These are phyloP conservation scores for Acleris emargana DNA, from an alignment of 2,888 invertebrate species.

Conservation along the genomic window DNA sequence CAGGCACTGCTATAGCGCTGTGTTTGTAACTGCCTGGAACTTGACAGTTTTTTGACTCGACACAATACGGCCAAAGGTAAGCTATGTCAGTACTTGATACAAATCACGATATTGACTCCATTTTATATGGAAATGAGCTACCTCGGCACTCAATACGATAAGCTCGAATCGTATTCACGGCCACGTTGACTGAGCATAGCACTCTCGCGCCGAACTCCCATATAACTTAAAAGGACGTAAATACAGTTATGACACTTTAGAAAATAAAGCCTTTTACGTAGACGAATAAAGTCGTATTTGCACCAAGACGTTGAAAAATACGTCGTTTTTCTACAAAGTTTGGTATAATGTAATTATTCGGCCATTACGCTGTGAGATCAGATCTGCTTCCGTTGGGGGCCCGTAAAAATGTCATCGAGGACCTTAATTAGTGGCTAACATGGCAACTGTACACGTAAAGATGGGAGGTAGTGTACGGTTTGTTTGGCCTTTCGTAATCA, in stretches of 20 bases:
- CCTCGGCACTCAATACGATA: background rate
- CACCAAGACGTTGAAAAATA: no score
- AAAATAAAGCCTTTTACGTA: no score
- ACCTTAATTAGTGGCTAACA: slow-evolving; percentile 36
- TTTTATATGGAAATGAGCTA: background rate
- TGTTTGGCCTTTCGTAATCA: background rate
- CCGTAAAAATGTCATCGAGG: slow-evolving; percentile 38
- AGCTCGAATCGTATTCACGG: background rate
- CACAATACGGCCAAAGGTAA: no score
- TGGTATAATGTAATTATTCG: slow-evolving; percentile 43
- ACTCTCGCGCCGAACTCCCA: slow-evolving; percentile 11
- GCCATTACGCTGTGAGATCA: slow-evolving; percentile 39
- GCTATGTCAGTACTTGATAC: no score
- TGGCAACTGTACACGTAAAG: slow-evolving; percentile 5
- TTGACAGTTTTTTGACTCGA: no score
- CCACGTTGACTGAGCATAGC: background rate
- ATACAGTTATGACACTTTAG: no score
- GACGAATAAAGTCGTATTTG: no score
- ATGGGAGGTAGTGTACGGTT: background rate
- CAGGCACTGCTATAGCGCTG: no score
- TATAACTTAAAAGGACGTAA: no score
- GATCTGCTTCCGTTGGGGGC: slow-evolving; percentile 42
- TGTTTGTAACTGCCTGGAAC: no score
- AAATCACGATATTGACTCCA: no score
- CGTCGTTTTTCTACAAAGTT: no score